Evolutionary conservation across 1,140 invertebrate species (phyloP).

Genomic region (Helicorthomorpha holstii): DNA sequence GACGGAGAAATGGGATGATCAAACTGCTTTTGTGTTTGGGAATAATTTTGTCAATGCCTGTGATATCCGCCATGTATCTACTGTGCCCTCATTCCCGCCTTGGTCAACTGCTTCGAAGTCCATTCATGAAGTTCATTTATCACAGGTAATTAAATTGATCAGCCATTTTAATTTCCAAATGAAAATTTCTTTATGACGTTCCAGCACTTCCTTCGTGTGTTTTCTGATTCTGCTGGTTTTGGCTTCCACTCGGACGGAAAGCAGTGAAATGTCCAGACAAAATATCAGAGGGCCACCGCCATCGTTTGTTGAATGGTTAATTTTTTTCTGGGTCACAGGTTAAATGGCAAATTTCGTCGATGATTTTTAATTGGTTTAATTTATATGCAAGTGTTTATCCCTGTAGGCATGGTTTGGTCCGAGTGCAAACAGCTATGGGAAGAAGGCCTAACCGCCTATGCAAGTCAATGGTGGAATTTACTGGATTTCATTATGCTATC

Average conservation of each 20-base stretch:
- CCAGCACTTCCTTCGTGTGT: conserved; percentile 30
- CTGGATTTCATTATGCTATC: conserved; percentile 39
- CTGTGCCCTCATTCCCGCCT: conserved; percentile 31
- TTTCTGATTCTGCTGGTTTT: conserved; percentile 29
- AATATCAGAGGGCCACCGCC: conserved; percentile 30
- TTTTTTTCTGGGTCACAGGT: conserved; percentile 36
- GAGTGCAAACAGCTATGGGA: conserved; percentile 41
- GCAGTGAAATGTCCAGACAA: conserved; percentile 17
- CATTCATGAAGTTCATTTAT: conserved; percentile 40
- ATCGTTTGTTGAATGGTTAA: conserved; percentile 32
- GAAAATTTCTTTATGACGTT: not conserved
- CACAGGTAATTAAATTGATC: conserved; percentile 23
- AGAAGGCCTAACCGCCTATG: conserved; percentile 34
- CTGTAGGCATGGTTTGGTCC: conserved; percentile 34
- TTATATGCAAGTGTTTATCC: not conserved
- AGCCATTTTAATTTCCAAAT: not conserved
- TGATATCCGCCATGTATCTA: conserved; percentile 32
- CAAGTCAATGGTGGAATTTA: conserved; percentile 40
- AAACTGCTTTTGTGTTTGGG: conserved; percentile 30
- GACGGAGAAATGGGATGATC: conserved; percentile 29
- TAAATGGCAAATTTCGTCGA: not conserved
- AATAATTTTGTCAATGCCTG: conserved; percentile 27
- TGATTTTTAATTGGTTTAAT: not conserved
- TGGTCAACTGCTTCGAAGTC: conserved; percentile 32
- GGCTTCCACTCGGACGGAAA: conserved; percentile 23